These are phyloP conservation scores for Percopsis transmontana DNA, from an alignment of 2,113 vertebrate genomes.

Conservation along the genomic window DNA sequence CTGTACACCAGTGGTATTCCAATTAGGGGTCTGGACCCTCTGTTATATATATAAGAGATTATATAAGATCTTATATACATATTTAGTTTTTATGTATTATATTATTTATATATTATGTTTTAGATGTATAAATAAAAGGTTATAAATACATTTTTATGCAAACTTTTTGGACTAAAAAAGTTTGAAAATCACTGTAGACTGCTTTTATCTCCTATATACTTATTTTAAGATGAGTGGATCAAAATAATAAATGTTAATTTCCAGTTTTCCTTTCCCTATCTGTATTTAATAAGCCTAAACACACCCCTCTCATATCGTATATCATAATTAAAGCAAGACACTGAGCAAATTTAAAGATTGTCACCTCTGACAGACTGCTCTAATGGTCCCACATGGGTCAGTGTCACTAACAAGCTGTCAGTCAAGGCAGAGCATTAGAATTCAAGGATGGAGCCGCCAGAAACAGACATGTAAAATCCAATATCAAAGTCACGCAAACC, in stretches of 20 bases:
- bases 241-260: too few species aligned
- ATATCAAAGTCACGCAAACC: conserved; percentile 24
- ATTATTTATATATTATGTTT: background rate
- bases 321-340: conserved; percentile 38
- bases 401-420: conserved; percentile 48
- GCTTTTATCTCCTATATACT: too few species aligned
- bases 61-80: background rate
- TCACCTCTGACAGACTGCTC: conserved; percentile 36
- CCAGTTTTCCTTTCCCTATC: conserved; percentile 22
- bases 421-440: conserved; percentile 35
- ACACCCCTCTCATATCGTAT: conserved; percentile 45
- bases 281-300: conserved; percentile 33
- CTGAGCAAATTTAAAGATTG: conserved; percentile 37
- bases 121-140: too few species aligned
- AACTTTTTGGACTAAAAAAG: conserved; percentile 39
- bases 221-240: too few species aligned
- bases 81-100: background rate
- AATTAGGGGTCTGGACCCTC: conserved; percentile 3
- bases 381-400: conserved; percentile 40
- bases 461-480: conserved; percentile 28
- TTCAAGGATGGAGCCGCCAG: conserved; percentile 22
- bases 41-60: conserved; percentile 19
- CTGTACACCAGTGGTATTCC: too few species aligned
- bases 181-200: too few species aligned
- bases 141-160: conserved; percentile 35